phyloP scores from a whole-genome alignment of 2,888 invertebrate species.

The Tetropium fuscum region DNA sequence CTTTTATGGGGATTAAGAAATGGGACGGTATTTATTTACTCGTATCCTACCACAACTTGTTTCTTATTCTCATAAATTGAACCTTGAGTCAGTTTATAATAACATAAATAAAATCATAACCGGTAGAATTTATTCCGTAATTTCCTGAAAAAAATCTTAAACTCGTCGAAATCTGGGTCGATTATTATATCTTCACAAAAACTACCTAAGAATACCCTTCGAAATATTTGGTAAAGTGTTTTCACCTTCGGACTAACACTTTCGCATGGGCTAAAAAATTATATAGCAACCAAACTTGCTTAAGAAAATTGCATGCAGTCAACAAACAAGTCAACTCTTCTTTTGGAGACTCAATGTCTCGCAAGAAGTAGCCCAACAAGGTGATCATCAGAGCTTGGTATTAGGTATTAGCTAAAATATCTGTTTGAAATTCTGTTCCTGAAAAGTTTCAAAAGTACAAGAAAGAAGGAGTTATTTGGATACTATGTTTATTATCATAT shows the following conservation, averaged over 20 bases:
- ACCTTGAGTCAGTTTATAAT: background rate
- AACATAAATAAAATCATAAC: background rate
- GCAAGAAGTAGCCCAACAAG: too few relatives aligned
- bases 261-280: too few relatives aligned
- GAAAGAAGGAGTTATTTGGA: too few relatives aligned
- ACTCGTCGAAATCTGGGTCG: constrained; percentile 13
- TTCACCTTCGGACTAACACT: constrained; percentile 6
- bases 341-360: too few relatives aligned
- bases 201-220: constrained; percentile 7
- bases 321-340: too few relatives aligned
- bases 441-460: too few relatives aligned
- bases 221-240: constrained; percentile 5
- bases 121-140: constrained; percentile 1
- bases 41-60: too few relatives aligned
- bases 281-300: background rate
- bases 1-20: background rate
- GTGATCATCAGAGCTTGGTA: too few relatives aligned
- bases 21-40: background rate
- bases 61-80: too few relatives aligned
- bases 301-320: background rate
- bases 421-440: too few relatives aligned
- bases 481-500: too few relatives aligned
- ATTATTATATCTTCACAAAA: background rate
- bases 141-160: constrained; percentile 6
- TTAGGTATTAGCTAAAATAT: too few relatives aligned